Percentiles rank a stretch among this genome's conserved stretches.
Conservation (phyloP, 64 coral and sea anemone genomes). For the Pocillopora verrucosa region DNA sequence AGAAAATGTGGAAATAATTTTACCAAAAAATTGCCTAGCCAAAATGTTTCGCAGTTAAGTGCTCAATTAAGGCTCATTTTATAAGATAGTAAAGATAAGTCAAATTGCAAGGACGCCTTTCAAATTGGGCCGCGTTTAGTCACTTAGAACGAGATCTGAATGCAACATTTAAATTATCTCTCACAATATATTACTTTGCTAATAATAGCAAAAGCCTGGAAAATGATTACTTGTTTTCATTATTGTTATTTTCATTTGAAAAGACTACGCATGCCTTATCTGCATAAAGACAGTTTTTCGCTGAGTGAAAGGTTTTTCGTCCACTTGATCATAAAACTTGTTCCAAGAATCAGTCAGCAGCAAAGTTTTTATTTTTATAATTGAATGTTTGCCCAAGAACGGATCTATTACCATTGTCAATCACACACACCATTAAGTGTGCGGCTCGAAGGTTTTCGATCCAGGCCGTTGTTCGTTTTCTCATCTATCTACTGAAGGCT, state of each 20-base stretch:
- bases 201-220: constrained; percentile 41
- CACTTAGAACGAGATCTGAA: constrained; percentile 37
- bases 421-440: constrained; percentile 91
- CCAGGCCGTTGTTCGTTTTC: constrained; percentile 26
- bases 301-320: background rate
- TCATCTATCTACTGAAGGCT: constrained; percentile 17
- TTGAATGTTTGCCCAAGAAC: constrained; percentile 88
- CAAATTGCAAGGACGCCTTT: background rate
- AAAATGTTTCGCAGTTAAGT: background rate
- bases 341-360: constrained; percentile 56
- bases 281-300: constrained; percentile 26
- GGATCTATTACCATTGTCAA: constrained; percentile 96
- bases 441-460: constrained; percentile 63
- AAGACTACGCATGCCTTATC: constrained; percentile 34
- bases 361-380: constrained; percentile 75
- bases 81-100: constrained; percentile 11
- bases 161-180: constrained; percentile 47
- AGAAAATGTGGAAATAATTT: background rate
- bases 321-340: constrained; percentile 27
- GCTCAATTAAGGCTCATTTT: constrained; percentile 5
- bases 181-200: constrained; percentile 51
- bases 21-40: background rate
- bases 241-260: constrained; percentile 14
- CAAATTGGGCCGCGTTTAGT: constrained; percentile 25
- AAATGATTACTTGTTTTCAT: constrained; percentile 30